A percentile compares a stretch with the other conserved stretches of the same genome.
Conservation (phyloP, 53 echinoderm and acorn worm species). For the Echinometra lucunter region DNA sequence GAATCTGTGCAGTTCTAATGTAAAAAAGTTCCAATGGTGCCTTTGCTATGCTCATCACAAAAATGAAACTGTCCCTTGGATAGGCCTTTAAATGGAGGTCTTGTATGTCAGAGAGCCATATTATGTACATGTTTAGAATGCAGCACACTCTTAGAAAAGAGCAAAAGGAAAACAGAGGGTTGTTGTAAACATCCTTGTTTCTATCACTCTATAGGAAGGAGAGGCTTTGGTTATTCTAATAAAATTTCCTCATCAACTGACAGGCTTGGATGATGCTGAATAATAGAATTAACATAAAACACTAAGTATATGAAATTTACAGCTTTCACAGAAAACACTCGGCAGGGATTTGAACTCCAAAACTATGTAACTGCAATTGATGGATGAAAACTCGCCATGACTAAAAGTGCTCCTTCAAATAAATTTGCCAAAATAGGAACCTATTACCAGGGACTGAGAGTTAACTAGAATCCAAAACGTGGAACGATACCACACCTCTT, state of each 20-base stretch:
- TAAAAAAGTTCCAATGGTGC: not conserved
- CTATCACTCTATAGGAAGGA: not conserved
- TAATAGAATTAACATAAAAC: not conserved
- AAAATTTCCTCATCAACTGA: not conserved
- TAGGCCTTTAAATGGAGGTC: not conserved
- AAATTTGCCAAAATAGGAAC: not conserved
- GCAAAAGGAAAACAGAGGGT: not conserved
- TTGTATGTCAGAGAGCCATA: not conserved
- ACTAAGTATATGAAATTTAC: not conserved
- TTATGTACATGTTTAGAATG: not conserved
- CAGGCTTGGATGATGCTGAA: not conserved
- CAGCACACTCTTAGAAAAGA: not conserved
- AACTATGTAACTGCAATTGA: not conserved
- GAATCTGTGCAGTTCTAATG: not conserved
- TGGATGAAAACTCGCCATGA: not conserved
- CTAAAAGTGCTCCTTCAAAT: not conserved
- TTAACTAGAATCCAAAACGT: too few species aligned
- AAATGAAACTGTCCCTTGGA: not conserved
- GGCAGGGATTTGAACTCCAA: not conserved
- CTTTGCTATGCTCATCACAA: not conserved
- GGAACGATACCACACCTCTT: too few species aligned
- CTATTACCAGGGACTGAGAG: too few species aligned
- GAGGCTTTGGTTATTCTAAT: not conserved
- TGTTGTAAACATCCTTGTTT: not conserved
- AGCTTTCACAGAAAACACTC: not conserved